Conservation (phyloP, 2,113 vertebrate species). For the Platysteira castanea region DNA sequence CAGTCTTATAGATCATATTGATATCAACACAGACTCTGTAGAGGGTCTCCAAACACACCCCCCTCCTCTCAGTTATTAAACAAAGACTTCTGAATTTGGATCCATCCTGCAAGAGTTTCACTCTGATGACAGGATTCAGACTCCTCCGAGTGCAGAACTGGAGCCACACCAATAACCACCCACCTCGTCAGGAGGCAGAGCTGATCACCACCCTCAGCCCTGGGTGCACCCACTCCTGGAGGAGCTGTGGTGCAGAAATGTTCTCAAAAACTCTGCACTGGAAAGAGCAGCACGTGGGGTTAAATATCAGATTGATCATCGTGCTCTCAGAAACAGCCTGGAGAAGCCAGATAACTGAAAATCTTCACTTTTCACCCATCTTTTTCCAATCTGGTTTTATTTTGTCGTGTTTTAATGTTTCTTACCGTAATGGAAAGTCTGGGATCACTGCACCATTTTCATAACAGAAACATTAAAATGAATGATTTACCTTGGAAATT, state of each 20-base stretch:
- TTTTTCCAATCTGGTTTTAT: not conserved
- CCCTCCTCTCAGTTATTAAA: not conserved
- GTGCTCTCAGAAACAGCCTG: not conserved
- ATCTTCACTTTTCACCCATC: not conserved
- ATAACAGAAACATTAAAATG: not conserved
- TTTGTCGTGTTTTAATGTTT: not conserved
- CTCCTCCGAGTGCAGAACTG: not conserved
- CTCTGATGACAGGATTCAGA: not conserved
- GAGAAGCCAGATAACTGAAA: not conserved
- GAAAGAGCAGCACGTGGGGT: not conserved
- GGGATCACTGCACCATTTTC: not conserved
- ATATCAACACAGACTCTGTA: not conserved
- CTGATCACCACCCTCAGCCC: not conserved
- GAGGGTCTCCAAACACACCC: not conserved
- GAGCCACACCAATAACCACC: not conserved
- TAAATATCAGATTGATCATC: not conserved
- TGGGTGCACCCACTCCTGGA: not conserved
- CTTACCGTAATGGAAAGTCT: not conserved
- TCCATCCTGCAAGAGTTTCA: not conserved
- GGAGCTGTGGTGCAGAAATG: not conserved
- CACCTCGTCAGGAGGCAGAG: not conserved
- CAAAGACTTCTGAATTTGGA: not conserved
- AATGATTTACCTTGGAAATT: not conserved
- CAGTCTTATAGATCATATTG: accelerated
- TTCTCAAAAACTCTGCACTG: not conserved